Evolutionary conservation across 1,140 invertebrate species (phyloP), one percentile per base, ranked within the genome.

Genomic region (Drosophila varians): DNA sequence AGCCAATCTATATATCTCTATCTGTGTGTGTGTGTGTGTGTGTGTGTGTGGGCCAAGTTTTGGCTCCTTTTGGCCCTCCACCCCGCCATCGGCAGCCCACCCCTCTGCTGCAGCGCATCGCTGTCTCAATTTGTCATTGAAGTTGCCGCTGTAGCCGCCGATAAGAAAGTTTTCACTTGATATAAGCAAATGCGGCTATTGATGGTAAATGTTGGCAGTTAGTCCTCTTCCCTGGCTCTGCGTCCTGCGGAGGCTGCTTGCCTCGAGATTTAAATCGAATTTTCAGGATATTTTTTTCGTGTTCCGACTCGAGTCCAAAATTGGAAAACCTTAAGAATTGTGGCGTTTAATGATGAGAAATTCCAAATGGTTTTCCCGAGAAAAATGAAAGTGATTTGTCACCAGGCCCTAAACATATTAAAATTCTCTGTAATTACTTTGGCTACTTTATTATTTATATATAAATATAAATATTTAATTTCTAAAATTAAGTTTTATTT

Each of bases 121-220:
- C 72, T 76, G 64, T 80, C 82, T 76, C 80, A 86, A 86, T 86
- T 86, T 86, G 80, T 86, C 80, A 86, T 74, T 86, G 76, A 80
- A 86, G 80, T 87, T 87, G 82, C 76, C 64, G 71, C 69, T 73
- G 80, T 62, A 55, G 71, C 61, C 51, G 80, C 54, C 72, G 80
- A 86, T 86, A 86, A 86, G 80, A 86, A 86, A 86, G 72, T 86
- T 86, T 82, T 55, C 51, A 56, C 62, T 56, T 80, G 82, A 84
- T 86, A 84, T 80, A 75, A 80, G 80, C 62, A 80, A 82, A 83
- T 69, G 62, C 78, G 82, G 55, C 68, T 70, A 86, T 86, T 87
- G 80, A 80, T 77, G 80, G 54, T 49, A 64, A 83, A 83, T 70
- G 74, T 65, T 74, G 58, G 57, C 78, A 74, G 57, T 76, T 56